These are phyloP conservation scores for Rhodophaea formosa DNA, from an alignment of 2,888 invertebrate species.

Conservation along the genomic window DNA sequence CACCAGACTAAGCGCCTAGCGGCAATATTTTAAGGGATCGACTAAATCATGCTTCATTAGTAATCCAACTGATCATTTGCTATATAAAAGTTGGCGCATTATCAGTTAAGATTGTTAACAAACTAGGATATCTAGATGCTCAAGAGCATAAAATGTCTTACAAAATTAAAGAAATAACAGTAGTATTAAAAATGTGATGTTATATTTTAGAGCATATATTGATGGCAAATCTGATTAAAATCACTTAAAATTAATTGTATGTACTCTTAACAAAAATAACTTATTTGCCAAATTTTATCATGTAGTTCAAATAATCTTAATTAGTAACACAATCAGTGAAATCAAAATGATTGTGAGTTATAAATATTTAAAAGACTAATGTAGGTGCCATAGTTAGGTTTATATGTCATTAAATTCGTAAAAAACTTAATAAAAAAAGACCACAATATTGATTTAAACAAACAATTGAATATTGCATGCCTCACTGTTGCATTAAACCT, in stretches of 20 bases:
- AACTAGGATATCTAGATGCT: not conserved
- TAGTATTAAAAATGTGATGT: conserved; percentile 53
- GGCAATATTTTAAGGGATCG: not conserved
- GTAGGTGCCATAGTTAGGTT: no score
- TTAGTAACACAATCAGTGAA: no score
- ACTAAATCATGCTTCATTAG: not conserved
- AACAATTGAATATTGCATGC: conserved; percentile 9
- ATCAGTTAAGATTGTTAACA: conserved; percentile 3
- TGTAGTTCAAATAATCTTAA: no score
- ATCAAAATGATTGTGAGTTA: no score
- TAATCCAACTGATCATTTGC: not conserved
- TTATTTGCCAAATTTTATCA: conserved; percentile 24
- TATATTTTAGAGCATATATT: conserved; percentile 41
- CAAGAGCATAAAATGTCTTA: conserved; percentile 16
- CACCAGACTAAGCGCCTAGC: no score
- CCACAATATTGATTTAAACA: no score
- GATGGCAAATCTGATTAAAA: conserved; percentile 47
- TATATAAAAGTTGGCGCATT: conserved; percentile 1
- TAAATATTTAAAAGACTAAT: no score
- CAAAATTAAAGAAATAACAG: conserved; percentile 40
- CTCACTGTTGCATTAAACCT: conserved; percentile 21
- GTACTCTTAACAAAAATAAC: conserved; percentile 45
- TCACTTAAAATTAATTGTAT: conserved; percentile 39
- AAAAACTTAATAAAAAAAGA: no score
- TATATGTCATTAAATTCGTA: no score